Base-by-base conservation (phyloP, 37 sponge, comb jelly and placozoan species). In the Ianthella basta region DNA sequence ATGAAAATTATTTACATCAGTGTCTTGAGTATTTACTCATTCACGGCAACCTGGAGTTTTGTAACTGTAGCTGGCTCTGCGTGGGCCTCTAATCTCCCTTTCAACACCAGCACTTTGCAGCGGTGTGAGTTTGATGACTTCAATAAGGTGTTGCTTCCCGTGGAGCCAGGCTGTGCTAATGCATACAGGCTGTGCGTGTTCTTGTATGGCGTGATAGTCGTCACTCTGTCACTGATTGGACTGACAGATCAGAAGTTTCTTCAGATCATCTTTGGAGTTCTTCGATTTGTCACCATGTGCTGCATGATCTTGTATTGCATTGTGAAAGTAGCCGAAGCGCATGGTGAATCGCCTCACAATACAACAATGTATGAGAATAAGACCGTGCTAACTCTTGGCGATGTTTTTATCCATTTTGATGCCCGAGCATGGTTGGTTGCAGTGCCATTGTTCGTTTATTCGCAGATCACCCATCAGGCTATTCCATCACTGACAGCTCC, bases 191-290 rank as follows among this genome's bases (percentile, higher is more conserved):
- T 97, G 34, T 97, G 91, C 79, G 67, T 97, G 41, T 69, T 86
- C 41, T 37, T 97, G 54, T 97, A 88, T 83, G 97, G 86, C 0
- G 69, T 86, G 34, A 56, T 97, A 18, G 88, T 91, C n/a, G 60
- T 92, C 2, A 39, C 77, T 0, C 79, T 97, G 19, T 92, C 95
- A 40, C 59, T 89, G 6, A 21, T 94, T 38, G 92, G 88, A 37
- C 83, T 96, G 21, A 96, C 91, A 32, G 97, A 96, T 63, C 97
- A 96, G 63, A 92, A 86, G 30, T 83, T 94, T n/a, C 32, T 96
- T 16, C 97, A 96, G 69, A 77, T 94, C 55, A 66, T 94, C 4
- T 69, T 96, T 4, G 95, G 92, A 12, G 27, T 91, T 0, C 56
- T 94, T 18, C 66, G 97, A n/a, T 96, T 96, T 50, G 61, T 85